Evolutionary conservation across 2,888 invertebrate genomes (phyloP), one percentile per base, ranked within the genome.

Genomic region (Odontothrips loti): DNA sequence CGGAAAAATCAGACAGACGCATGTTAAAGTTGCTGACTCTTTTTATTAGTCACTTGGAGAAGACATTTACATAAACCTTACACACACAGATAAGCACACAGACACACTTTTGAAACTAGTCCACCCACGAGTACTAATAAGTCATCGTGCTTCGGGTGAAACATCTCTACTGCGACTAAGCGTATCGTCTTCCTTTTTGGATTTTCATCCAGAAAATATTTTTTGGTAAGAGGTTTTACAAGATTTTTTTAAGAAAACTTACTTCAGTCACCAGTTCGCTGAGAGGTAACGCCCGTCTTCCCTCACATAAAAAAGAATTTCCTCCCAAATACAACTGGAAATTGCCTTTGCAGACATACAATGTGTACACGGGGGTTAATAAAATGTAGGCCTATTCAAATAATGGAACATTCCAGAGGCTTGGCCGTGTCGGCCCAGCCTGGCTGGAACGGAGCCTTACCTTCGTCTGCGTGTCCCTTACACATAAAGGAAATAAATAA

Each of bases 121-220:
- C 68, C 68, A 27, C 68, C 68, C 68, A 27, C 68, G 68, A 75
- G 68, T 12, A 75, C 68, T 27, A 8, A 75, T 4, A 23, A 75
- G 68, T 27, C 10, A n/a, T 75, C 68, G 68, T 12, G 9, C 68
- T 27, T 1, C n/a, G 68, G 68, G 68, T 9, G 68, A 75, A 75
- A 75, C 68, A 27, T 75, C 9, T 75, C 68, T 75, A 75, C 68
- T 75, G 68, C 68, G 10, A 27, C 68, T 75, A 75, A 75, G 68
- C 68, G 68, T 75, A 75, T 75, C 68, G 68, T 75, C 68, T 75
- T 75, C 68, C 68, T 75, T 75, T 75, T n/a, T 75, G 68, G 68
- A 75, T 27, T 75, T 75, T 75, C 68, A 75, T 75, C 68, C 68
- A 75, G 27, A 27, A 75, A 75, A 75, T 75, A 27, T 75, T 75